Conservation (phyloP, 1,140 invertebrate genomes). For the Tetraneura akinire region DNA sequence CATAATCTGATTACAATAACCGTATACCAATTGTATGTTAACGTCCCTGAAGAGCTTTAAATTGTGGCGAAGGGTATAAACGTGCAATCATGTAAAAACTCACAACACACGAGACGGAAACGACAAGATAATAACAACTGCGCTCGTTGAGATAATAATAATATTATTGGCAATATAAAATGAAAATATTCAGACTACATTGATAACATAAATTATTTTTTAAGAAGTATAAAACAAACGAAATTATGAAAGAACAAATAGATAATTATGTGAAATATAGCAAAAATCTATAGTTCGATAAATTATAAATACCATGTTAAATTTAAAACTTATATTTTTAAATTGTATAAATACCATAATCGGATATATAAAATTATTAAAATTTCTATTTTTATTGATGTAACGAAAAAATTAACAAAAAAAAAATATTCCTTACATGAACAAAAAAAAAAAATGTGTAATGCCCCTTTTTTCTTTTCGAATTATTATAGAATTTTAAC, state of each 20-base stretch:
- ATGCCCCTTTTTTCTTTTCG: not conserved
- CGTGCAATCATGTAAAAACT: slow-evolving; percentile 36
- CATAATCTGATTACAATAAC: slow-evolving; percentile 38
- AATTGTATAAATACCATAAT: no score
- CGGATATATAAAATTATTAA: no score
- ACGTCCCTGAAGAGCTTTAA: slow-evolving; percentile 31
- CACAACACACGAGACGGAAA: not conserved
- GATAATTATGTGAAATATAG: no score
- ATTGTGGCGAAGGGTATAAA: slow-evolving; percentile 22
- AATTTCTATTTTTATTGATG: not conserved
- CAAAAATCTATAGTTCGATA: no score
- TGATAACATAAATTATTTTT: not conserved
- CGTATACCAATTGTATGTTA: slow-evolving; percentile 35
- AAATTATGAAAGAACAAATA: no score
- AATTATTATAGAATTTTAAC: slow-evolving; percentile 13
- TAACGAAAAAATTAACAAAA: not conserved
- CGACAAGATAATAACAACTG: slow-evolving; percentile 11
- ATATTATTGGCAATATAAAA: not conserved
- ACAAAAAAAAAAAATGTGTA: not conserved
- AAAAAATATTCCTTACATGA: not conserved
- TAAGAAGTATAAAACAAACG: not conserved
- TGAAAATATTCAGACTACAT: not conserved
- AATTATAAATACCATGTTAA: no score
- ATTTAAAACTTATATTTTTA: no score
- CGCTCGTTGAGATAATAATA: not conserved